Percentiles rank a stretch among this genome's conserved stretches.
These are phyloP conservation scores for Rhea americana DNA, from an alignment of 2,113 vertebrate genomes.

Conservation along the genomic window DNA sequence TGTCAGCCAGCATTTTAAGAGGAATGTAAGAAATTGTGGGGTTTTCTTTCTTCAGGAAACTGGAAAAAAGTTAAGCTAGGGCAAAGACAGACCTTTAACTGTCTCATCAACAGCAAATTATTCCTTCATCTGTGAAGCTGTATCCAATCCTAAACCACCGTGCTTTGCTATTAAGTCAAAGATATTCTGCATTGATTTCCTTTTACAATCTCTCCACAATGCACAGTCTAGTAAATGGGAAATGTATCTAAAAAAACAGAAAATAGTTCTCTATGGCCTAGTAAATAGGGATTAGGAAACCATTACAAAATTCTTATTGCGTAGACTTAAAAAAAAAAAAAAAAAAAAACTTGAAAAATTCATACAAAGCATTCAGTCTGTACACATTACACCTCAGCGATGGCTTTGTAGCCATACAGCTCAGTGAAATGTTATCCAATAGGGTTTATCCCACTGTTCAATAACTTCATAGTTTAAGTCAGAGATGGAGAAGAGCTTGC, in stretches of 20 bases:
- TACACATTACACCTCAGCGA: constrained; percentile 27
- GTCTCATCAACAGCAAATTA: constrained; percentile 34
- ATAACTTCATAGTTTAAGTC: background rate
- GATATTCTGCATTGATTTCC: constrained; percentile 1
- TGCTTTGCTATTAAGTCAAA: constrained; percentile 31
- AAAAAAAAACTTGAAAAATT: constrained; percentile 42
- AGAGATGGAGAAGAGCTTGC: constrained; percentile 31
- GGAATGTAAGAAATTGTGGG: constrained; percentile 15
- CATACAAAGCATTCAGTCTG: constrained; percentile 38
- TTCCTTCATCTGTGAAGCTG: constrained; percentile 34
- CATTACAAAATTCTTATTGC: constrained; percentile 72
- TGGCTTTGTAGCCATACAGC: constrained; percentile 36
- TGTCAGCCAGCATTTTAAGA: constrained; percentile 33
- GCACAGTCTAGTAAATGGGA: constrained; percentile 27
- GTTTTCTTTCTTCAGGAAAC: background rate
- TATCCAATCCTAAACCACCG: constrained; percentile 2
- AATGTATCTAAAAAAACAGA: constrained; percentile 69
- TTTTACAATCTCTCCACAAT: constrained; percentile 27
- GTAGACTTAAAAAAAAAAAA: constrained; percentile 17
- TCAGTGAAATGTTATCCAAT: background rate
- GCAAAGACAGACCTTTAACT: background rate
- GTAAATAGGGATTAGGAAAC: constrained; percentile 70
- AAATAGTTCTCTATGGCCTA: constrained; percentile 61
- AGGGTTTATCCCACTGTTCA: constrained; percentile 9
- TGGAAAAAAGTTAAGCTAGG: background rate